Base-by-base conservation (phyloP, 2,888 invertebrate genomes). In the Cheilosia scutellata region DNA sequence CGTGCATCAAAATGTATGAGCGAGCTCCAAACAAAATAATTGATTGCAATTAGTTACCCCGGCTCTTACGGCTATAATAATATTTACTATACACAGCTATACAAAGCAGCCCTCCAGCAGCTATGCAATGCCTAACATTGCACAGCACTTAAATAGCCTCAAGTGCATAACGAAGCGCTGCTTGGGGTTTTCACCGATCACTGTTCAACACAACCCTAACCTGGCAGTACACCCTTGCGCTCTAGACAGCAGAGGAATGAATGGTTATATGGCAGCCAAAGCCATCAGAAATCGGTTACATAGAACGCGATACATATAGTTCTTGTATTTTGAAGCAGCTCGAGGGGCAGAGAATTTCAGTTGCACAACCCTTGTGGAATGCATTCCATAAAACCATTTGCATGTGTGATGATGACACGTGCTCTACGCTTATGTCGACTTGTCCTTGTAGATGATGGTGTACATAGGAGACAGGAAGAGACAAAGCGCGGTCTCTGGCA, bases 31-130 rank as follows among this genome's bases (percentile, higher is more conserved):
- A 74, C 83, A 70, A 74, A 71, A 79, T 79, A 84, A 79, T 84
- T 84, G 83, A 84, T 84, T 84, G 83, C 79, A 79, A 84, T 84
- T 84, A 83, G 68, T 66, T 74, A 65, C 70, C 83, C 68, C 57
- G 63, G 63, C 11, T 58, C 51, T 57, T 58, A 74, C 68, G 58
- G 78, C 62, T 70, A 65, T 75, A 79, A 84, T 84, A 84, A 78
- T 78, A 79, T 84, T 74, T 70, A 70, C 63, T 58, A 51, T n/a
- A 71, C 55, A 65, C 25, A 33, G 51, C 37, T 44, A 37, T 37
- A 25, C 40, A 20, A 20, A 58, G 20, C 33, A 47, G 40, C 16
- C 47, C 37, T 57, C 13, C 51, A 62, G 20, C 2, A 29, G 37
- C 16, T 13, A 47, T 44, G 60, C n/a, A 47, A 74, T 66, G 51